Conservation (phyloP, 2,113 vertebrate species). For the Sebastes fasciatus region DNA sequence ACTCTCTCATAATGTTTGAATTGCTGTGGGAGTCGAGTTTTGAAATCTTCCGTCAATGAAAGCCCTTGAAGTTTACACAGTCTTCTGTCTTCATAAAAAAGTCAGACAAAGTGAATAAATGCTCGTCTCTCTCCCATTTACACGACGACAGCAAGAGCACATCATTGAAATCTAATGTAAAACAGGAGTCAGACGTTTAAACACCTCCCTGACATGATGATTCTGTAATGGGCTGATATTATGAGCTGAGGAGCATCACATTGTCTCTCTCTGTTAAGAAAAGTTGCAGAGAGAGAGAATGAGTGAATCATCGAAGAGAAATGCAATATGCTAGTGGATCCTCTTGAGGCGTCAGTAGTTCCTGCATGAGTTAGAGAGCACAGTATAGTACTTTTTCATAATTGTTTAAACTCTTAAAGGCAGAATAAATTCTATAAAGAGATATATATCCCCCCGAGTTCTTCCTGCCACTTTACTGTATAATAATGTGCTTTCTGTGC, state of each 20-base stretch:
- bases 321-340: slow-evolving; percentile 7
- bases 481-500: neutral
- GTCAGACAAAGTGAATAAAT: slow-evolving; percentile 13
- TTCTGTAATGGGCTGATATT: slow-evolving; percentile 32
- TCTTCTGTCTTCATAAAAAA: slow-evolving; percentile 22
- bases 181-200: slow-evolving; percentile 32
- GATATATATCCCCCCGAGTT: slow-evolving; percentile 8
- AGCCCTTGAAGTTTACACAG: slow-evolving; percentile 32
- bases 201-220: slow-evolving; percentile 20
- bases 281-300: neutral
- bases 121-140: neutral
- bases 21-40: neutral
- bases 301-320: slow-evolving; percentile 16
- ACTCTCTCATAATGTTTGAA: slow-evolving; percentile 27
- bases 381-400: slow-evolving; percentile 26
- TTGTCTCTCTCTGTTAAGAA: slow-evolving; percentile 23
- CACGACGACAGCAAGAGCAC: neutral
- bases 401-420: slow-evolving; percentile 53
- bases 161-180: slow-evolving; percentile 19
- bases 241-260: slow-evolving; percentile 4
- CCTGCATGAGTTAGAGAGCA: slow-evolving; percentile 21
- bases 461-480: neutral
- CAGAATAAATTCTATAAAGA: slow-evolving; percentile 25
- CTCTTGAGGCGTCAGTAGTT: slow-evolving; percentile 31
- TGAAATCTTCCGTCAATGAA: slow-evolving; percentile 12